phyloP scores from a whole-genome alignment of 2,113 vertebrate species.

The Speoplatyrhinus poulsoni region DNA sequence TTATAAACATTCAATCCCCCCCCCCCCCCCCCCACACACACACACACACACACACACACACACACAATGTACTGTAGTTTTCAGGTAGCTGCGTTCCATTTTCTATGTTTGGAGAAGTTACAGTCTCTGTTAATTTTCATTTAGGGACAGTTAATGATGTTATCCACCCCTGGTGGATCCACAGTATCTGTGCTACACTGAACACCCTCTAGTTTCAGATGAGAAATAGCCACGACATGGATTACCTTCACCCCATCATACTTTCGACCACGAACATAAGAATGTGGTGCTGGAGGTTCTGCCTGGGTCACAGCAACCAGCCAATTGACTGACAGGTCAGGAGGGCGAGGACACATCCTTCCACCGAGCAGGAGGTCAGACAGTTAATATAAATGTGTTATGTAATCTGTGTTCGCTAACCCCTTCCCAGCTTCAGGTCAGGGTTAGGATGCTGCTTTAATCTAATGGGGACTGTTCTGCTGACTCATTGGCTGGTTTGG shows the following conservation, averaged over 20 bases:
- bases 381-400: constrained; percentile 20
- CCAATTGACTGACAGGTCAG: constrained; percentile 7
- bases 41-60: constrained; percentile 22
- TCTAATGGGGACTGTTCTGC: constrained; percentile 48
- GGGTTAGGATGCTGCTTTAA: constrained; percentile 30
- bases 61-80: constrained; percentile 5
- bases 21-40: neutral
- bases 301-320: neutral
- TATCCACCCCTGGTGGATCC: too few relatives aligned
- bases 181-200: too few relatives aligned
- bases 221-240: too few relatives aligned
- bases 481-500: constrained; percentile 39
- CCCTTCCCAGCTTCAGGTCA: constrained; percentile 20
- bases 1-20: too few relatives aligned
- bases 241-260: too few relatives aligned
- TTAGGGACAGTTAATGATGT: too few relatives aligned
- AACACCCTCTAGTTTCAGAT: too few relatives aligned
- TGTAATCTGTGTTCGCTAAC: constrained; percentile 21
- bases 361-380: constrained; percentile 1
- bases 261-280: neutral
- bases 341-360: constrained; percentile 4
- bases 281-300: constrained; percentile 1
- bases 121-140: neutral
- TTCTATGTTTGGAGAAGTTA: neutral
- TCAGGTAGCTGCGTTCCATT: neutral